Evolutionary conservation across 2,888 invertebrate genomes (phyloP), one percentile per base, ranked within the genome.

Genomic region (Apeira syringaria): DNA sequence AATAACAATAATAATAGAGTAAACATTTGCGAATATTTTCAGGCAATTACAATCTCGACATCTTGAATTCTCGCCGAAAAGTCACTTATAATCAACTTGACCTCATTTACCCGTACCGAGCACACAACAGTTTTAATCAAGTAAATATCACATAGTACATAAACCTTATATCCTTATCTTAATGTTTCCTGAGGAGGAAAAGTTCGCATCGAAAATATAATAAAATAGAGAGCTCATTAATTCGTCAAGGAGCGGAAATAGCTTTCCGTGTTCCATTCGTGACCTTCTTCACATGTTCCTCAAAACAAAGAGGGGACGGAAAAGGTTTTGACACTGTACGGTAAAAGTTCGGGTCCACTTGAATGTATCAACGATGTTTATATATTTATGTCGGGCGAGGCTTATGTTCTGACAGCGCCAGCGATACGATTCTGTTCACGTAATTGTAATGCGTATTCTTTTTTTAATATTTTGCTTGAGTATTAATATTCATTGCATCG

Each of bases 311-410:
- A 18, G 18, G 10, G 33, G 32, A 31, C 18, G 45, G 38, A 25
- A 46, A 41, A 44, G 43, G 32, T 46, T 28, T 43, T 38, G 38
- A 45, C 42, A 47, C 44, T 34, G 20, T 27, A 39, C 39, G 41
- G 44, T 50, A 33, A 46, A 44, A 38, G 35, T 50, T 39, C 17
- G 47, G 44, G 5, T 8, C 18, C 40, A 12, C 37, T 49, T 35
- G 27, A 44, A 15, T 15, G 45, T 42, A 47, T 45, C 39, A 39
- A 45, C 30, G 38, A 41, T 45, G 47, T 51, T 37, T 44, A 34
- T 33, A 34, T 41, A 38, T 36, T 34, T 28, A 44, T 33, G 10
- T 9, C 20, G 2, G 13, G 12, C 8, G 20, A 7, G 15, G 15
- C n/a, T n/a, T 15, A 15, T 35, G 35, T 35, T 35, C 15, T 8